phyloP scores from a whole-genome alignment of 1,140 invertebrate species.

The Schlechtendalia chinensis region DNA sequence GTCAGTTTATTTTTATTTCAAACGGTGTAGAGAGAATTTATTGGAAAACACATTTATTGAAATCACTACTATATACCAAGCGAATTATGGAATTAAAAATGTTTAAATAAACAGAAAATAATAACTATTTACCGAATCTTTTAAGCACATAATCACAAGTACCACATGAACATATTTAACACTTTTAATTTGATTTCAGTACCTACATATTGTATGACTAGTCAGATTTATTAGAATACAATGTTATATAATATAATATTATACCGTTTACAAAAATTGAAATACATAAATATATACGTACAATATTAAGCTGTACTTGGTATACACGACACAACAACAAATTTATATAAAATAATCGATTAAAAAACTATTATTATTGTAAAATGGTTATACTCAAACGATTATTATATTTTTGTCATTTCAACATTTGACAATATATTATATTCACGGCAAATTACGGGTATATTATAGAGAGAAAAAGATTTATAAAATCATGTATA shows the following conservation, averaged over 20 bases:
- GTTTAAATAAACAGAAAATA: no score
- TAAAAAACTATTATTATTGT: constrained; percentile 14
- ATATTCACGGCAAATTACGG: no score
- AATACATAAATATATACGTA: neutral
- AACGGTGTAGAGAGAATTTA: no score
- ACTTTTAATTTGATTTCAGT: neutral
- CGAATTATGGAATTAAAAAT: no score
- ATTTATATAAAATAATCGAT: neutral
- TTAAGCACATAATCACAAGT: neutral
- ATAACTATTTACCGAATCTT: neutral
- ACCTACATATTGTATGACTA: neutral
- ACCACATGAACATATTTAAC: neutral
- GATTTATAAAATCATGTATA: neutral
- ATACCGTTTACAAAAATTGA: neutral
- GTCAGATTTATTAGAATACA: neutral
- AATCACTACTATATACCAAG: no score
- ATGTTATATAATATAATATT: neutral
- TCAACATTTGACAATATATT: neutral
- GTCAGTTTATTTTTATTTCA: no score
- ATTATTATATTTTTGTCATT: neutral
- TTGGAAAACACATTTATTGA: no score
- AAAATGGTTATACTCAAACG: neutral
- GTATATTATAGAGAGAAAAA: neutral
- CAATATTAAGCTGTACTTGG: neutral
- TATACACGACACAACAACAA: neutral